phyloP scores from a whole-genome alignment of 2,797 vertebrate genomes.

The Rallus crepitans region DNA sequence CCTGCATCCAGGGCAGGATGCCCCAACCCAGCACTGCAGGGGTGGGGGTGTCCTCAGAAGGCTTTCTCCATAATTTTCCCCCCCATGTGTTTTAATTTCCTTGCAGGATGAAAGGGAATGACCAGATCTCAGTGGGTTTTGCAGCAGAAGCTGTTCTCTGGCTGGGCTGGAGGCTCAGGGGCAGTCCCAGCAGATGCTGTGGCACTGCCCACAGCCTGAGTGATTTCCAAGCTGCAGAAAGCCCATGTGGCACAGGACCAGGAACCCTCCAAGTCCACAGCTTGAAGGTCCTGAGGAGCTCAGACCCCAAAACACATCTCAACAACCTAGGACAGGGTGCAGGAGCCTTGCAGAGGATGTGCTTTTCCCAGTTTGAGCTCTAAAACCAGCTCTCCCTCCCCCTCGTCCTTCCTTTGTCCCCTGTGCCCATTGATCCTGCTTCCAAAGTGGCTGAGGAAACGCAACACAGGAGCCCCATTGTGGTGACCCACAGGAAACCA shows the following conservation, averaged over 20 bases:
- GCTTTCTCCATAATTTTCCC: background rate
- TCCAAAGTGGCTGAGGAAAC: background rate
- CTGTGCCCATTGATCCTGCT: background rate
- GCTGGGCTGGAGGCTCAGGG: background rate
- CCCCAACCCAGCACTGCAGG: background rate
- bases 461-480: fast-evolving
- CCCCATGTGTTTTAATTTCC: background rate
- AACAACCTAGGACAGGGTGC: background rate
- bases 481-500: background rate
- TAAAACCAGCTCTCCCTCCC: background rate
- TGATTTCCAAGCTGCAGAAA: background rate
- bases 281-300: background rate
- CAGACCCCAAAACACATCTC: background rate
- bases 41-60: background rate
- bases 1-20: too few species aligned
- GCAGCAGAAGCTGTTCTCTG: background rate
- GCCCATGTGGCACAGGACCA: fast-evolving
- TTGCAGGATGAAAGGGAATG: fast-evolving
- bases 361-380: background rate
- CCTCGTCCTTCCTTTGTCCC: background rate
- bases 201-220: background rate
- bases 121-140: background rate
- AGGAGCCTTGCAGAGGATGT: background rate
- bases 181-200: fast-evolving
- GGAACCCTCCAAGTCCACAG: background rate